Evolutionary conservation across 2,113 vertebrate genomes (phyloP), one percentile per base, ranked within the genome.

Genomic region (Cyprinodon brontotheroides): DNA sequence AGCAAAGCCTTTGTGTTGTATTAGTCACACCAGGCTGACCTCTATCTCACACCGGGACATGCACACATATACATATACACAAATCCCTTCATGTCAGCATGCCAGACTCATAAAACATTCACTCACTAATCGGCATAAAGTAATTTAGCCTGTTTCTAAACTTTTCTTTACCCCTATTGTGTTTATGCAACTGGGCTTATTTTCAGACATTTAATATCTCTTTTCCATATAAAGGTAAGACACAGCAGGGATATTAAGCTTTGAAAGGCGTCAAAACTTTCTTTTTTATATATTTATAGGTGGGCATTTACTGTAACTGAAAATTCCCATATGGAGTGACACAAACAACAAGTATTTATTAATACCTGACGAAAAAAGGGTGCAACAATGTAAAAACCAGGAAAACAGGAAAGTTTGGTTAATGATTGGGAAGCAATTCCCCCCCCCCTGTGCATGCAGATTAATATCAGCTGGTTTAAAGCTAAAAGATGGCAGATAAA

Each of bases 131-230:
- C 85, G 87, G 90, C 87, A 77, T 77, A 70, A 63, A 65, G 84
- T 86, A 72, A 87, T 87, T 83, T 75, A 48, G 70, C 78, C 60
- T 60, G 79, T 73, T 80, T 70, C 76, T 61, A 80, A 78, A 85
- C 53, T 40, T 81, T 71, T 84, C 75, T 77, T 78, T 79, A 77
- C 61, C 71, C 70, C 76, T 82, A 80, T 86, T 91, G 62, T 87
- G 87, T 86, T 90, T 86, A 73, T 86, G 84, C 86, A 90, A 91
- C 84, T 75, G 85, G 70, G 79, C 88, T 83, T 89, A 87, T 89
- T 87, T 81, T 85, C 72, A 64, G 53, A 79, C 82, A 82, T 87
- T 89, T 84, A 79, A 85, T 83, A 74, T 74, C 65, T 68, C 59
- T 48, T 15, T 70, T 86, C 74, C 50, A 62, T 81, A 81, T 81